Percentiles rank a stretch among this genome's conserved stretches.
These are phyloP conservation scores for Aleiodes leptofemur DNA, from an alignment of 2,888 invertebrate species.

Conservation along the genomic window DNA sequence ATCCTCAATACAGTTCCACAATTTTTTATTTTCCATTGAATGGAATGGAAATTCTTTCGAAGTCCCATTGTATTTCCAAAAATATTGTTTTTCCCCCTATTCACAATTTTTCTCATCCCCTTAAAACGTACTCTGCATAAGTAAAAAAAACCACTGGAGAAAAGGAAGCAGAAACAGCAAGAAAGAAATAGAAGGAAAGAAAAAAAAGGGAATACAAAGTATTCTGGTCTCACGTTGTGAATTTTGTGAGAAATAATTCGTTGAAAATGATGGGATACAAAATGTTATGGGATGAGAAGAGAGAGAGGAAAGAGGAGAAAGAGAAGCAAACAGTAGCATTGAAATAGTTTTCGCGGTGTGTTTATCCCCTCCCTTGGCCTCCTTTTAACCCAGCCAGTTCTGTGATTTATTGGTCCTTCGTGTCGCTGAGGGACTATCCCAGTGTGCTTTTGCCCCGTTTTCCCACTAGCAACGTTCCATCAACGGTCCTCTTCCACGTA, in stretches of 20 bases:
- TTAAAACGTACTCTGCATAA: no score
- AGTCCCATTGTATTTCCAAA: no score
- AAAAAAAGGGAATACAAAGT: background rate
- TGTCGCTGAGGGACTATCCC: constrained; percentile 41
- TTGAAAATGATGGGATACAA: constrained; percentile 48
- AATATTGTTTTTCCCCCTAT: no score
- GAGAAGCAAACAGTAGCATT: constrained; percentile 12
- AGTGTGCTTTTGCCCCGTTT: constrained; percentile 38
- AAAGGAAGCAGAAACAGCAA: background rate
- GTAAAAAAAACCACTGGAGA: background rate
- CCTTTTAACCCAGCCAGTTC: background rate
- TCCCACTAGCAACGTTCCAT: constrained; percentile 48
- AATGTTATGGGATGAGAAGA: constrained; percentile 6
- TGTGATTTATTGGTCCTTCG: constrained; percentile 49
- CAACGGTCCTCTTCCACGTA: constrained; percentile 45
- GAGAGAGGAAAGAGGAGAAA: no score
- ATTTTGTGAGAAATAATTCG: constrained; percentile 42
- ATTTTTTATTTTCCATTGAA: no score
- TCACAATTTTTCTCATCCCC: no score
- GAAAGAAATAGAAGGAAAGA: background rate
- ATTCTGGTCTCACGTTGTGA: background rate
- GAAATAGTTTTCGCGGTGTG: constrained; percentile 41
- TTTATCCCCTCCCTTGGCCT: constrained; percentile 7
- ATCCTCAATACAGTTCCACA: no score
- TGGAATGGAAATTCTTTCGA: no score